Evolutionary conservation across 92 coral and sea anemone genomes (phyloP).

Genomic region (Porites rus): DNA sequence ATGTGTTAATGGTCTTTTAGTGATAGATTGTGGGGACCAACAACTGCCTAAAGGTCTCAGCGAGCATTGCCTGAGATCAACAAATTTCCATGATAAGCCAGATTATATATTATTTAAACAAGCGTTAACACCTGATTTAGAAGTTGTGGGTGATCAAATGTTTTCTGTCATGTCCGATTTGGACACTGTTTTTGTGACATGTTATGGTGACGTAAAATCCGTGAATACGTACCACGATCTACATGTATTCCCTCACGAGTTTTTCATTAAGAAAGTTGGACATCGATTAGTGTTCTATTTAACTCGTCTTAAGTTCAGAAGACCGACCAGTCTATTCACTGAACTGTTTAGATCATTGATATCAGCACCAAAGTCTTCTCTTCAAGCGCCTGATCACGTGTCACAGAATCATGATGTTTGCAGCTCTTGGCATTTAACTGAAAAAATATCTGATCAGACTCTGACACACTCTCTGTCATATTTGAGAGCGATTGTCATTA

Average conservation of each 20-base stretch:
- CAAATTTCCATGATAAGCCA: too few species aligned
- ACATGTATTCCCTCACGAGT: too few species aligned
- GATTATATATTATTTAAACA: too few species aligned
- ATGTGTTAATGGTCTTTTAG: neutral
- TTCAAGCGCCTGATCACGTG: neutral
- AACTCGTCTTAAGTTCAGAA: neutral
- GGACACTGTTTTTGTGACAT: neutral
- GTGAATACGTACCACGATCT: fast-evolving
- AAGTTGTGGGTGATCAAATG: neutral
- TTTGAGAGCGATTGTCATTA: neutral
- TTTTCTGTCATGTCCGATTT: neutral
- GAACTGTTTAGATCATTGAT: neutral
- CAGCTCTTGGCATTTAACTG: neutral
- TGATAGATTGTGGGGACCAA: neutral
- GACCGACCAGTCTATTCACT: neutral
- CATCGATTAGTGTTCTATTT: neutral
- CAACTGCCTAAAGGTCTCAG: too few species aligned
- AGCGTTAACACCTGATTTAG: fast-evolving
- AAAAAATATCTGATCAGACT: neutral
- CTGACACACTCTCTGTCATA: neutral
- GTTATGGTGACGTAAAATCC: neutral
- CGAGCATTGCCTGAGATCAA: too few species aligned
- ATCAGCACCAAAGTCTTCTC: neutral
- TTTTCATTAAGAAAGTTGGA: neutral
- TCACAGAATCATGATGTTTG: neutral